A percentile compares a stretch with the other conserved stretches of the same genome.
Evolutionary conservation across 2,888 invertebrate species (phyloP).

Genomic region (Lysandra coridon): DNA sequence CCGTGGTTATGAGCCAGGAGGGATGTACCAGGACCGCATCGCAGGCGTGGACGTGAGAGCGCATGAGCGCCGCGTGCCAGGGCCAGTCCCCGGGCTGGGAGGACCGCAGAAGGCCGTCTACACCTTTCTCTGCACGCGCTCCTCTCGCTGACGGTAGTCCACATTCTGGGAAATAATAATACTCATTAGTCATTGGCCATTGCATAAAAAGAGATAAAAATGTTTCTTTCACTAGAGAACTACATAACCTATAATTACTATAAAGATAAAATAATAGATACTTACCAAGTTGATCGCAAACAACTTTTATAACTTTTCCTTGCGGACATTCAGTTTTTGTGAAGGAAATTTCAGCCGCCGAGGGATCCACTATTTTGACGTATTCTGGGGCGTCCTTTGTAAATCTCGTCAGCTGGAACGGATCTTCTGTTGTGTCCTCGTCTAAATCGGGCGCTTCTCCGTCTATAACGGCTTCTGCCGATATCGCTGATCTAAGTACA

Average conservation of each 20-base stretch:
- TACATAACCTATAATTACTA: too few relatives aligned
- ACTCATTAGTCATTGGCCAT: not conserved
- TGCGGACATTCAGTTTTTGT: slow-evolving; percentile 87
- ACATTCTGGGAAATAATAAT: slow-evolving; percentile 75
- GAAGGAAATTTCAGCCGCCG: slow-evolving; percentile 90
- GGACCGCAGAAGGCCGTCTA: slow-evolving; percentile 84
- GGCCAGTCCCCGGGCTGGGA: slow-evolving; percentile 93
- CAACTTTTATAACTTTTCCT: slow-evolving; percentile 88
- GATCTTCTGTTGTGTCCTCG: slow-evolving; percentile 66
- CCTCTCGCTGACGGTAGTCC: slow-evolving; percentile 84
- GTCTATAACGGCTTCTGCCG: slow-evolving; percentile 84
- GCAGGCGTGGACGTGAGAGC: slow-evolving; percentile 92
- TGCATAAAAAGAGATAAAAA: not conserved
- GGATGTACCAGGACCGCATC: slow-evolving; percentile 91
- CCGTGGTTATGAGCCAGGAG: slow-evolving; percentile 92
- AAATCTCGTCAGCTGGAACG: slow-evolving; percentile 53
- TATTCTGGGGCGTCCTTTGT: slow-evolving; percentile 78
- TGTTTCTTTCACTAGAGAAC: too few relatives aligned
- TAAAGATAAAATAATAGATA: slow-evolving; percentile 11
- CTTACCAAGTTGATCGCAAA: slow-evolving; percentile 88
- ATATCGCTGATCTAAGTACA: slow-evolving; percentile 82
- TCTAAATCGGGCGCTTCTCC: slow-evolving; percentile 80
- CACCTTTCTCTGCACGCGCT: slow-evolving; percentile 65
- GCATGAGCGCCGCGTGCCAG: slow-evolving; percentile 92
- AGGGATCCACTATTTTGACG: slow-evolving; percentile 90